These are phyloP conservation scores for Falco naumanni DNA, from an alignment of 2,797 vertebrate species.

Conservation along the genomic window DNA sequence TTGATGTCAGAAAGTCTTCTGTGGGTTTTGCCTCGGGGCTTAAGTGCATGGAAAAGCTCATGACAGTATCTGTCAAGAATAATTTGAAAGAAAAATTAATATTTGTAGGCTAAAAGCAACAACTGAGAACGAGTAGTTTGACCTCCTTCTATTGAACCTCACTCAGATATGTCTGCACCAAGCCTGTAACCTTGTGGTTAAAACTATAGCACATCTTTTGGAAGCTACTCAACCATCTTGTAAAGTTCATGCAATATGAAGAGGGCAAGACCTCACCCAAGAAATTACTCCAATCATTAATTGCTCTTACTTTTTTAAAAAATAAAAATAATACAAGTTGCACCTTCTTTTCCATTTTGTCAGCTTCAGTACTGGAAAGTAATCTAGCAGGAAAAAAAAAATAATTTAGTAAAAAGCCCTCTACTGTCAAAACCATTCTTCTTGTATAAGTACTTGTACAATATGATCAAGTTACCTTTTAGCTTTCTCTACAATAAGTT, in stretches of 20 bases:
- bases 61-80: conserved; percentile 39
- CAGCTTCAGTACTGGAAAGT: not conserved
- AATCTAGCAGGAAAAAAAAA: not conserved
- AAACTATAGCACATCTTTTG: not conserved
- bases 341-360: not conserved
- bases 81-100: conserved; percentile 57
- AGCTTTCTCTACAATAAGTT: not conserved
- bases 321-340: not conserved
- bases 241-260: not conserved
- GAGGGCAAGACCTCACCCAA: not conserved
- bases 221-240: not conserved
- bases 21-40: conserved; percentile 34
- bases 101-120: conserved; percentile 7
- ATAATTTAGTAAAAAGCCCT: not conserved
- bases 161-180: not conserved
- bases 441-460: not conserved
- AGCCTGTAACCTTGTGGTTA: conserved; percentile 4
- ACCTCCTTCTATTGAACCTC: conserved; percentile 6
- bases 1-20: conserved; percentile 38
- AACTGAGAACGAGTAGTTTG: not conserved
- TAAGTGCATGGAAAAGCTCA: conserved; percentile 12
- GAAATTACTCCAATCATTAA: not conserved
- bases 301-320: not conserved
- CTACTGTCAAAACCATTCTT: not conserved
- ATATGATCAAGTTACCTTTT: not conserved